These are phyloP conservation scores for Stigmatopora nigra DNA, from an alignment of 2,113 vertebrate species.

Conservation along the genomic window DNA sequence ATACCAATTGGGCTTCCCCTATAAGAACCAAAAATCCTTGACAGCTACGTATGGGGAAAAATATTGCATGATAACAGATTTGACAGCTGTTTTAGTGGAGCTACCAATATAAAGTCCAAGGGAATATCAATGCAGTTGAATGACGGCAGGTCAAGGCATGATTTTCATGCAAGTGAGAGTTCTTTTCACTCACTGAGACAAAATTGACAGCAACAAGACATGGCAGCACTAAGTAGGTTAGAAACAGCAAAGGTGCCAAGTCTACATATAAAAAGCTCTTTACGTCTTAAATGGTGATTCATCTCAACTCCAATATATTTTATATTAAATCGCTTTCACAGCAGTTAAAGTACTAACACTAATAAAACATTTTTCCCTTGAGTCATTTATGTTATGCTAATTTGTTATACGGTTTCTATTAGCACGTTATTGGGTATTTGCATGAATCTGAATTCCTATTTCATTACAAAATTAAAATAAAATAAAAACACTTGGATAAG, in stretches of 20 bases:
- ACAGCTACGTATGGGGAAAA: no score
- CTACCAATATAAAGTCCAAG: not conserved
- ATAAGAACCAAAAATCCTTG: not conserved
- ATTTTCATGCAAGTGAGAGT: not conserved
- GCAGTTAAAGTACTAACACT: not conserved
- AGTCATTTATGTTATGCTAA: not conserved
- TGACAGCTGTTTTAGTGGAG: not conserved
- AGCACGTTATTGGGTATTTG: not conserved
- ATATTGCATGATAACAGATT: not conserved
- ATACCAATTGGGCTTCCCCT: not conserved
- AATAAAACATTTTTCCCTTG: not conserved
- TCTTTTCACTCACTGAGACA: conserved; percentile 1
- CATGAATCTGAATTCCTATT: not conserved
- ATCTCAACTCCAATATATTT: no score
- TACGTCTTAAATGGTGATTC: no score
- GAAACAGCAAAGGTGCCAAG: not conserved
- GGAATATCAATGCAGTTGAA: not conserved
- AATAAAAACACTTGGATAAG: not conserved
- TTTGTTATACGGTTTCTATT: not conserved
- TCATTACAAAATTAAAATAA: not conserved
- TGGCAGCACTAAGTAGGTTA: not conserved
- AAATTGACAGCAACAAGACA: not conserved
- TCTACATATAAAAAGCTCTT: not conserved
- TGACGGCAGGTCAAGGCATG: not conserved
- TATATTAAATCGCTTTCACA: not conserved